Conservation (phyloP, 2,113 vertebrate species). For the Alectura lathami region DNA sequence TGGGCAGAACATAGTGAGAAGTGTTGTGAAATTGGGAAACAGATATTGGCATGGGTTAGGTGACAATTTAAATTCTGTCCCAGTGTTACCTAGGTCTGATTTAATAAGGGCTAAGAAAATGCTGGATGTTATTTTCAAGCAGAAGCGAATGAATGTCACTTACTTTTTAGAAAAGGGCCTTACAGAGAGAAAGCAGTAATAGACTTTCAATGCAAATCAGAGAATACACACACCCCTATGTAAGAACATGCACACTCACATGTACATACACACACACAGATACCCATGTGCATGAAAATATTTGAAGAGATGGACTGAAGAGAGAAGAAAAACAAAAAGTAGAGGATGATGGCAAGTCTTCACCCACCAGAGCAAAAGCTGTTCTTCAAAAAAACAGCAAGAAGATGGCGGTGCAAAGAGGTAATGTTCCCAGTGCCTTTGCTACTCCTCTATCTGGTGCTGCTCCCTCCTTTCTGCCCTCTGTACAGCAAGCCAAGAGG, state of each 20-base stretch:
- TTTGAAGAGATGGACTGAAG: not conserved
- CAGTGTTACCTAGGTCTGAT: not conserved
- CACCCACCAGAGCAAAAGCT: not conserved
- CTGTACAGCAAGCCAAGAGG: not conserved
- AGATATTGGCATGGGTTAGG: not conserved
- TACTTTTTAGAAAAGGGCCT: not conserved
- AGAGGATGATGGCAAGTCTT: not conserved
- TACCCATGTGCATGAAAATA: not conserved
- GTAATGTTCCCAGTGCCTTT: not conserved
- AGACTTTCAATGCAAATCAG: not conserved
- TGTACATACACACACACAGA: fast-evolving
- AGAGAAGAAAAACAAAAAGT: not conserved
- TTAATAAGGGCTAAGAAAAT: not conserved
- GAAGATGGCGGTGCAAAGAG: not conserved
- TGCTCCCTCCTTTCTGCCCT: not conserved
- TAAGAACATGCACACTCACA: not conserved
- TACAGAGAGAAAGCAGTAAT: not conserved
- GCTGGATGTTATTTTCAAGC: not conserved
- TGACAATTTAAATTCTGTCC: not conserved
- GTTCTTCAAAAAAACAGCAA: not conserved
- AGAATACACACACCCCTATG: fast-evolving
- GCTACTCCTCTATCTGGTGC: not conserved
- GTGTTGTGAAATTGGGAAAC: not conserved
- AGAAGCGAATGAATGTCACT: not conserved
- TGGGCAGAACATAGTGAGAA: not conserved